These are phyloP conservation scores for Drosophila paulistorum DNA, from an alignment of 1,140 invertebrate species.

Conservation along the genomic window DNA sequence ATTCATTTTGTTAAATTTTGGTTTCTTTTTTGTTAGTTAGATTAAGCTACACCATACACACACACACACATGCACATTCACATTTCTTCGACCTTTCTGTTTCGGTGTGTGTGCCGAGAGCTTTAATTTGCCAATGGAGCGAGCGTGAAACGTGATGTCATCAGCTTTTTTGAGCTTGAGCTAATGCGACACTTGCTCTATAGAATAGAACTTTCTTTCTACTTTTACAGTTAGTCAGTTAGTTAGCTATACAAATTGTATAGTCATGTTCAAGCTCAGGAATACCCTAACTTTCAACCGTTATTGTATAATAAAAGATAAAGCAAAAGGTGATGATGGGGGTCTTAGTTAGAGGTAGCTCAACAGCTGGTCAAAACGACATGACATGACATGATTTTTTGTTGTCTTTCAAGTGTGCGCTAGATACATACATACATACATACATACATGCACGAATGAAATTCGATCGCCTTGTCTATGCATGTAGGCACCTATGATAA, in stretches of 20 bases:
- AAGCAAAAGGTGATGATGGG: constrained; percentile 1
- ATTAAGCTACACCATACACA: constrained; percentile 45
- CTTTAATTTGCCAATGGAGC: constrained; percentile 64
- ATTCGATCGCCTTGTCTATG: constrained; percentile 48
- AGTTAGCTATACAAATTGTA: background rate
- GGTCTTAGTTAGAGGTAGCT: background rate
- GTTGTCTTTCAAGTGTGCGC: constrained; percentile 47
- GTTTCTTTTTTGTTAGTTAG: constrained; percentile 47
- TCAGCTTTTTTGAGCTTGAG: constrained; percentile 45
- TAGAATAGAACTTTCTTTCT: constrained; percentile 67
- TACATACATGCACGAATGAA: background rate
- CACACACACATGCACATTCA: background rate
- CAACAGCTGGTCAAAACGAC: constrained; percentile 38
- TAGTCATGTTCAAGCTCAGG: background rate
- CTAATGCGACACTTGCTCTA: constrained; percentile 37
- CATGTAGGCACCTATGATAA: background rate
- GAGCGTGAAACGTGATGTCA: constrained; percentile 60
- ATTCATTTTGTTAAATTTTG: constrained; percentile 34
- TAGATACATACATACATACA: constrained; percentile 27
- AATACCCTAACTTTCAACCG: background rate
- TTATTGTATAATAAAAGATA: constrained; percentile 8
- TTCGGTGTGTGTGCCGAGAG: constrained; percentile 34
- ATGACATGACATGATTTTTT: constrained; percentile 39
- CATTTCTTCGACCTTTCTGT: constrained; percentile 48
- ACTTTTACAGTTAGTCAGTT: constrained; percentile 44